Evolutionary conservation across 1,140 invertebrate genomes (phyloP).

Genomic region (Cataglyphis hispanica): DNA sequence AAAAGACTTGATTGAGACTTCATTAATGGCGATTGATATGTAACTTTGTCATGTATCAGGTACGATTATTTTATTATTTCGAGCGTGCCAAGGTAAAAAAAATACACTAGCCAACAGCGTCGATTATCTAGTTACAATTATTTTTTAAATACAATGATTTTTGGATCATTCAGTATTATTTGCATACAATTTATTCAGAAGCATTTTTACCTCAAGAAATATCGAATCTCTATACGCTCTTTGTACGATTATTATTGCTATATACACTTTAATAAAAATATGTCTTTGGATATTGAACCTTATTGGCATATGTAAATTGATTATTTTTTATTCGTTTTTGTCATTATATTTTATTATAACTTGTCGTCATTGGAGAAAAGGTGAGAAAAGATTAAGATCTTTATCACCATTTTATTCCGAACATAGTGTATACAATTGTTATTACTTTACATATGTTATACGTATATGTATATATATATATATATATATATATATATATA

Average conservation of each 20-base stretch:
- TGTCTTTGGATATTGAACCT: not conserved
- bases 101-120: not conserved
- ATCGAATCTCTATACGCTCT: constrained; percentile 21
- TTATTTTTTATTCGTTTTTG: not conserved
- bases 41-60: not conserved
- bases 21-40: not conserved
- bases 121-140: not conserved
- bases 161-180: constrained; percentile 25
- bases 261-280: constrained; percentile 50
- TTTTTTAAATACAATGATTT: constrained; percentile 6
- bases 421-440: constrained; percentile 69
- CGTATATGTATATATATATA: constrained; percentile 45
- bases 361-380: not conserved
- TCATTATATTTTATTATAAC: not conserved
- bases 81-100: not conserved
- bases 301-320: not conserved
- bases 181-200: constrained; percentile 33
- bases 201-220: not conserved
- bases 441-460: constrained; percentile 65
- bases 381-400: not conserved
- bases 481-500: too few relatives aligned
- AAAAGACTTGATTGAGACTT: constrained; percentile 8
- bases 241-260: constrained; percentile 55
- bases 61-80: not conserved
- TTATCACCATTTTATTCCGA: constrained; percentile 76